Percentiles rank a stretch among this genome's conserved stretches.
phyloP scores from a whole-genome alignment of 2,113 vertebrate species.

The Plectropomus leopardus region DNA sequence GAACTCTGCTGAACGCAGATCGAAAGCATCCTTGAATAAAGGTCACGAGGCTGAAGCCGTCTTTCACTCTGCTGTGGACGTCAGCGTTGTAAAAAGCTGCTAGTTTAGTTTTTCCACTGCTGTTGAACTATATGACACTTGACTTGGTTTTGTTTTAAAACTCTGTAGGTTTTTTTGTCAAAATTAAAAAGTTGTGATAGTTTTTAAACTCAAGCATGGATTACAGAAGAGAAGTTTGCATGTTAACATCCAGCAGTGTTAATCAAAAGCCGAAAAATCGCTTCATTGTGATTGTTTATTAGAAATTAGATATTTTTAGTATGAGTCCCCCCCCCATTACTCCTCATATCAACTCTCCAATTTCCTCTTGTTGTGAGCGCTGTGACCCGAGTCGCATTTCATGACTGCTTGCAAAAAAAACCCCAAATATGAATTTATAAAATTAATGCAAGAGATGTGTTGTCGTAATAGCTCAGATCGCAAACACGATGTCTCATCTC shows the following conservation, averaged over 20 bases:
- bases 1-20: not conserved
- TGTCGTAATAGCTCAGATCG: not conserved
- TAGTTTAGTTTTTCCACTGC: not conserved
- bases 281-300: not conserved
- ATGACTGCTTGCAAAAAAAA: not conserved
- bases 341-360: not conserved
- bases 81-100: not conserved
- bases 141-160: not conserved
- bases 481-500: not conserved
- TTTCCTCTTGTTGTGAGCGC: not conserved
- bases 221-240: not conserved
- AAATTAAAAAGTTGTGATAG: not conserved
- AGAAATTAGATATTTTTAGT: not conserved
- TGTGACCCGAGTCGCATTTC: not conserved
- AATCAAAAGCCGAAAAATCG: not conserved
- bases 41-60: not conserved
- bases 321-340: not conserved
- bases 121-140: not conserved
- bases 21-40: slow-evolving; percentile 10
- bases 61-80: not conserved
- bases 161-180: not conserved
- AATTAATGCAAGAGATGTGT: not conserved
- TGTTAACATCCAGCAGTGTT: not conserved
- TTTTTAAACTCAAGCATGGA: not conserved
- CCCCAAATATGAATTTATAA: not conserved